Base-by-base conservation (phyloP, 2,113 vertebrate species). In the Okapia johnstoni region DNA sequence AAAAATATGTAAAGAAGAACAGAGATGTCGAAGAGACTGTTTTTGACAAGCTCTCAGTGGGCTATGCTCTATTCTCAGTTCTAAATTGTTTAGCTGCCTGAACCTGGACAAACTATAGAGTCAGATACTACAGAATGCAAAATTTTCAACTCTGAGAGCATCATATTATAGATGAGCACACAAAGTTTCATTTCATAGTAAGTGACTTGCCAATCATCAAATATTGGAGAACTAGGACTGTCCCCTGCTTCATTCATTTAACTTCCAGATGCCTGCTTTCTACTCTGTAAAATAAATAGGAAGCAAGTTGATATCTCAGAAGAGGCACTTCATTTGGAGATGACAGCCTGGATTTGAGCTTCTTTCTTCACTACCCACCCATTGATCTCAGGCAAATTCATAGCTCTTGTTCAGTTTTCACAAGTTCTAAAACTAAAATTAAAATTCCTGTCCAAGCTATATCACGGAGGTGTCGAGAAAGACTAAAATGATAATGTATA, bases 71-170 rank as follows among this genome's bases (percentile, higher is more conserved):
- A 85, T 28, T 83, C 36, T 94, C 36, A 79, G 50, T 36, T 86
- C 46, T 93, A 17, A 40, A 77, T 61, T 84, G 89, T 90, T 97
- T 95, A 93, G 46, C 17, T 86, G 30, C 55, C 58, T 57, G 21
- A 88, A 3, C 11, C 77, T 77, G 21, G 13, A 12, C 1, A 94
- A 97, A 84, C 11, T 94, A 54, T 2, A 52, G n/a, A 92, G 60
- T 85, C 73, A 70, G 63, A 95, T 90, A 73, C 28, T 73, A 77
- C 46, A 94, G 40, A 90, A 92, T 66, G 60, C 46, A 89, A 33
- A 90, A 63, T 52, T 88, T 96, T 97, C 28, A 55, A 88, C 40
- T 95, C 55, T 94, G 57, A 94, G 30, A 60, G 7, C 30, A 85
- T 96, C 54, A 66, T 73, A 23, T 54, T 89, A 76, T 25, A 40